Evolutionary conservation across 2,888 invertebrate species (phyloP).

Genomic region (Macrostomum cliftonense): DNA sequence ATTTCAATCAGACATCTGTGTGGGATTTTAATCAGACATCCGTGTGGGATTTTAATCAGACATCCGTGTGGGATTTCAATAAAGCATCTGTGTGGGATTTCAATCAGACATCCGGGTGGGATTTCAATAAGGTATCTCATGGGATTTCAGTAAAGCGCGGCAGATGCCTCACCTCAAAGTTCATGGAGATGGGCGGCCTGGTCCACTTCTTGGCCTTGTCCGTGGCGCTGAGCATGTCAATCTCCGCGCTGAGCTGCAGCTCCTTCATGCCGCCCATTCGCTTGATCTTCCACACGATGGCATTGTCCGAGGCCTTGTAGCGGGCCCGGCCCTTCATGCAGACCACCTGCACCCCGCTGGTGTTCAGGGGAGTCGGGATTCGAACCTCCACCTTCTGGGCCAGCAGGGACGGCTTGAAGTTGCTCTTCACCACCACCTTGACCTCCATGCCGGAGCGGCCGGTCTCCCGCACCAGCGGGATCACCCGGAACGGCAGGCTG

Average conservation of each 20-base stretch:
- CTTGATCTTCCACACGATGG: slow-evolving; percentile 73
- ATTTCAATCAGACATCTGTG: no score
- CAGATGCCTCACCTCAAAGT: slow-evolving; percentile 61
- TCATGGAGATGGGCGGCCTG: slow-evolving; percentile 97
- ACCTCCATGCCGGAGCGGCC: slow-evolving; percentile 99
- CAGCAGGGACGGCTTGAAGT: slow-evolving; percentile 87
- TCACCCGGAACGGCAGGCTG: slow-evolving; percentile 93
- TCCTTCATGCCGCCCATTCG: slow-evolving; percentile 72
- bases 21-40: no score
- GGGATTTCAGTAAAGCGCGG: no score
- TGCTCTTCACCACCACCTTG: slow-evolving; percentile 93
- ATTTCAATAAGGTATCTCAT: no score
- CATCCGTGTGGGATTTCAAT: no score
- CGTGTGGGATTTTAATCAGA: no score
- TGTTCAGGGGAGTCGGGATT: slow-evolving; percentile 93
- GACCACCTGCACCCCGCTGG: slow-evolving; percentile 91
- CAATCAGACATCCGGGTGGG: no score
- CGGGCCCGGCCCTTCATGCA: slow-evolving; percentile 98
- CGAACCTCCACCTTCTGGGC: slow-evolving; percentile 98
- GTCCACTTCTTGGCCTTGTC: slow-evolving; percentile 90
- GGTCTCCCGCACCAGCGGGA: slow-evolving; percentile 88
- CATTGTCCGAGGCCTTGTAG: slow-evolving; percentile 98
- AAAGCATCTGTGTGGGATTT: no score
- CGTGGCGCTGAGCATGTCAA: slow-evolving; percentile 88
- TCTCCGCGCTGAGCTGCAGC: slow-evolving; percentile 94